A percentile compares a stretch with the other conserved stretches of the same genome.
Conservation (phyloP, 2,797 vertebrate species). For the Catharus ustulatus region DNA sequence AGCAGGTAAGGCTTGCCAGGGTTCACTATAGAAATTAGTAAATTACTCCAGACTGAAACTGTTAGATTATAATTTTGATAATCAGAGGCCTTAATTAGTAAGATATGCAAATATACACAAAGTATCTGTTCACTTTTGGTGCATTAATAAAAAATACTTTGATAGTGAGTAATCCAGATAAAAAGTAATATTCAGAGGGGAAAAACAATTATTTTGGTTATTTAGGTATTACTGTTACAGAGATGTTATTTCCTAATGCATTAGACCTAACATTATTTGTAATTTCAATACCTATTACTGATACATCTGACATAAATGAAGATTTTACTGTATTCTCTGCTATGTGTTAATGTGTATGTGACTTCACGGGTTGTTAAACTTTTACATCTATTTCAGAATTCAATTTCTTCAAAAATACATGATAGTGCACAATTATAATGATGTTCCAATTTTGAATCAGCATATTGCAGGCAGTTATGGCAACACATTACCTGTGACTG, state of each 20-base stretch:
- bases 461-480: conserved; percentile 5
- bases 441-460: conserved; percentile 1
- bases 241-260: background rate
- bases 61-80: background rate
- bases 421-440: conserved; percentile 24
- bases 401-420: conserved; percentile 21
- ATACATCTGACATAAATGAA: background rate
- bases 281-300: background rate
- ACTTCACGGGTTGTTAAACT: conserved; percentile 7
- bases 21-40: background rate
- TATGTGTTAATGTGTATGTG: background rate
- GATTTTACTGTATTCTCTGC: conserved; percentile 2
- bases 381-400: conserved; percentile 40
- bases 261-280: conserved; percentile 11
- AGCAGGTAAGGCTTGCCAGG: background rate
- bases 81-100: background rate
- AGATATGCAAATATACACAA: background rate
- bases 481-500: background rate
- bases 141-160: background rate
- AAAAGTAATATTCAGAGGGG: background rate
- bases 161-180: background rate
- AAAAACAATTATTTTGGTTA: background rate
- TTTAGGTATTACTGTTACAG: background rate
- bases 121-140: background rate
- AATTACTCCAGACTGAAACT: background rate